Evolutionary conservation across 2,113 vertebrate species (phyloP).

Genomic region (Dromaius novaehollandiae): DNA sequence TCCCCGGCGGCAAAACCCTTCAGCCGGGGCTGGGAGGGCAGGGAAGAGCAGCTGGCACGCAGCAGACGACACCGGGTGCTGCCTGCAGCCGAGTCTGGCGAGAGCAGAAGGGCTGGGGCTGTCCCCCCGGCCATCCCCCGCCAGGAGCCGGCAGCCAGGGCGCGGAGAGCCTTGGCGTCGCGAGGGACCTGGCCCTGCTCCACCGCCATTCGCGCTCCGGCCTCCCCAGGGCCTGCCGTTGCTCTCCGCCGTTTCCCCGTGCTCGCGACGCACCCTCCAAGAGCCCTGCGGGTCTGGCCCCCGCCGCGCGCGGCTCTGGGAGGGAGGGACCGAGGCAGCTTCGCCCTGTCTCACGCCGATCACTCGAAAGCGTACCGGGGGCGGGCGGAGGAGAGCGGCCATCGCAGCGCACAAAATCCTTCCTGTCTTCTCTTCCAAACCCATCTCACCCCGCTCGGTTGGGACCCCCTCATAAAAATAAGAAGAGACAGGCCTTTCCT

Average conservation of each 20-base stretch:
- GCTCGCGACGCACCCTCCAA: fast-evolving
- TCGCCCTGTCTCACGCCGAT: background rate
- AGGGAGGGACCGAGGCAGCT: fast-evolving
- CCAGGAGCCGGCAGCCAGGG: background rate
- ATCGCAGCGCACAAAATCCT: background rate
- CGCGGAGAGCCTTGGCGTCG: background rate
- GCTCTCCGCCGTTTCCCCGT: background rate
- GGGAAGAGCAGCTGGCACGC: background rate
- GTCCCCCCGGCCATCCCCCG: background rate
- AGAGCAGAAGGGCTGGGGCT: background rate
- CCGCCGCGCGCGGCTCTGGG: fast-evolving
- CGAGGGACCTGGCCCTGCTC: background rate
- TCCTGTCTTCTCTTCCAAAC: conserved; percentile 27
- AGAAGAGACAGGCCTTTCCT: conserved; percentile 66
- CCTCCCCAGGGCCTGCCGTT: background rate
- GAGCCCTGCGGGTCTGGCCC: fast-evolving
- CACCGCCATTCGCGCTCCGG: background rate
- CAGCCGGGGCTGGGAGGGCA: background rate
- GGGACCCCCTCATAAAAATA: conserved; percentile 69
- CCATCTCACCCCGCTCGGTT: background rate
- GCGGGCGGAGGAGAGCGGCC: background rate
- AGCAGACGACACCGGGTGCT: background rate
- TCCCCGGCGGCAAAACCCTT: background rate
- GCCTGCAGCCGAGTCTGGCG: background rate
- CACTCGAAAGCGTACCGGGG: background rate